Evolutionary conservation across 2,888 invertebrate species (phyloP).

Genomic region (Scaptomyza caliginosa): DNA sequence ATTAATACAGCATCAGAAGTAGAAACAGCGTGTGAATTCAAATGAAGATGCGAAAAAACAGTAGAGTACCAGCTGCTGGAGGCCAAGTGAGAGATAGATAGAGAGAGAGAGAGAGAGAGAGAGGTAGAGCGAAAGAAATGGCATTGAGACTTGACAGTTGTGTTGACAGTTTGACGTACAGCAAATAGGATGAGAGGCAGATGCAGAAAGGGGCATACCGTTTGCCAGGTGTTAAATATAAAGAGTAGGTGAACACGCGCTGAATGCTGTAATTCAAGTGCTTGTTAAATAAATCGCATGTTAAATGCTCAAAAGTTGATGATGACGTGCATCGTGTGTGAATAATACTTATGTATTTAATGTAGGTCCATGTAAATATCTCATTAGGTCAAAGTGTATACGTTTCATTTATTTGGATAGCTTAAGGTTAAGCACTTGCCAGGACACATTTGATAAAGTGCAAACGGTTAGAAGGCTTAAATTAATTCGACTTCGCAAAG

Average conservation of each 20-base stretch:
- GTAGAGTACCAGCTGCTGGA: conserved; percentile 3
- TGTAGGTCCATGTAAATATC: conserved; percentile 4
- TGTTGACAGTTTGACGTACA: conserved; percentile 56
- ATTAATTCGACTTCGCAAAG: too few relatives aligned
- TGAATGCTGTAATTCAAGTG: conserved; percentile 51
- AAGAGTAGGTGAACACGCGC: conserved; percentile 23
- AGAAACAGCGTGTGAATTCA: conserved; percentile 50
- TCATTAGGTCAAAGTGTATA: conserved; percentile 28
- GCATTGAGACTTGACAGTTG: conserved; percentile 57
- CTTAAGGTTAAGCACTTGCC: conserved; percentile 15
- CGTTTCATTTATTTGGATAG: conserved; percentile 4
- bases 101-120: not conserved
- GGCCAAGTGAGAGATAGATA: not conserved
- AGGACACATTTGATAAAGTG: conserved; percentile 7
- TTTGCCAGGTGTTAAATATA: not conserved
- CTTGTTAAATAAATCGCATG: conserved; percentile 59
- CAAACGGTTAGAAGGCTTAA: not conserved
- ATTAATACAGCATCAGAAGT: conserved; percentile 9
- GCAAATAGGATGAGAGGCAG: conserved; percentile 8
- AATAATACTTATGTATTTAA: not conserved
- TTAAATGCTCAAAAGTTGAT: conserved; percentile 50
- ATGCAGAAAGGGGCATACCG: not conserved
- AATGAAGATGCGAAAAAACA: conserved; percentile 42
- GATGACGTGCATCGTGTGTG: conserved; percentile 39
- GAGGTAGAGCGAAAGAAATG: conserved; percentile 17